phyloP scores from a whole-genome alignment of 2,888 invertebrate species.

The Clistopyga incitator region DNA sequence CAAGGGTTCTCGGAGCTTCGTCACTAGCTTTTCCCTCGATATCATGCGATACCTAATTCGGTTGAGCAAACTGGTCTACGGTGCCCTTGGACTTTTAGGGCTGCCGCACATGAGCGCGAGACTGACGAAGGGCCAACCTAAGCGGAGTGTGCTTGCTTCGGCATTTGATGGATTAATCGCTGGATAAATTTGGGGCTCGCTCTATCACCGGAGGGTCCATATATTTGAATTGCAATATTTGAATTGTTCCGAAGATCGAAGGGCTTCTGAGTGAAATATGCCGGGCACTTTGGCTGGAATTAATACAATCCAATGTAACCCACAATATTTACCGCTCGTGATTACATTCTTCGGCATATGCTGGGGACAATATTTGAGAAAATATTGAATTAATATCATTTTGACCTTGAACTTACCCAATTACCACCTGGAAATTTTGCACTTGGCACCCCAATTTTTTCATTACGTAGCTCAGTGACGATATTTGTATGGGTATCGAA shows the following conservation, averaged over 20 bases:
- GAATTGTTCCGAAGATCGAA: slow-evolving; percentile 6
- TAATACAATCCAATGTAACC: no score
- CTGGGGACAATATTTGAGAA: no score
- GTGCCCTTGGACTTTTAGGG: slow-evolving; percentile 33
- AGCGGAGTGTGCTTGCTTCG: slow-evolving; percentile 45
- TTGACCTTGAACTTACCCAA: no score
- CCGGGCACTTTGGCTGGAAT: no score
- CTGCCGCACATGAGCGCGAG: slow-evolving; percentile 21
- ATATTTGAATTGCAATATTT: slow-evolving; percentile 38
- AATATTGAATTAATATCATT: no score
- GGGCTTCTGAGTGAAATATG: slow-evolving; percentile 4
- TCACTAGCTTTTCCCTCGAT: slow-evolving; percentile 19
- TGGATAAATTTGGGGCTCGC: slow-evolving; percentile 42
- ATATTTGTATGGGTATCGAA: no score
- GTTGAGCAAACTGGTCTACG: slow-evolving; percentile 17
- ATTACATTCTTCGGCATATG: no score
- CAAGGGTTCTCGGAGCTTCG: slow-evolving; percentile 14
- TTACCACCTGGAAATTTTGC: no score
- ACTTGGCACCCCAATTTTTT: no score
- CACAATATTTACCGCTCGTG: no score
- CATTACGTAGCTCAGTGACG: no score
- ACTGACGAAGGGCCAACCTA: slow-evolving; percentile 42
- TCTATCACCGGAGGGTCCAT: slow-evolving; percentile 46
- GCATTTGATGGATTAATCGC: slow-evolving; percentile 64
- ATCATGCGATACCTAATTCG: slow-evolving; percentile 36